Percentiles rank a stretch among this genome's conserved stretches.
phyloP scores from a whole-genome alignment of 2,888 invertebrate genomes.

The Scotopteryx bipunctaria region DNA sequence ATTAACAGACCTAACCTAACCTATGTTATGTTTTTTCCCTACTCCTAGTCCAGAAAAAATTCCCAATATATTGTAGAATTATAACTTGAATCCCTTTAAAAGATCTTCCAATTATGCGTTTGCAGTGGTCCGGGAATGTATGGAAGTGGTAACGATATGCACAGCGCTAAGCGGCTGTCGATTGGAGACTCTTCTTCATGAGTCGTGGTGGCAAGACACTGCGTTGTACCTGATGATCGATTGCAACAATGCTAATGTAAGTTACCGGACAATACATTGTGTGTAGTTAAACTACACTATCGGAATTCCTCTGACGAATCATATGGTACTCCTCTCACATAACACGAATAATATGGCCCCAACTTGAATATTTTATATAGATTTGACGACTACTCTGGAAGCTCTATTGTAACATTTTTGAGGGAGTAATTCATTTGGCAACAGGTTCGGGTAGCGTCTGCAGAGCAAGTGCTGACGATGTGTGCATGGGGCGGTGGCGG shows the following conservation, averaged over 20 bases:
- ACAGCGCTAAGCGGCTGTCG: slow-evolving; percentile 95
- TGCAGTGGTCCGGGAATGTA: slow-evolving; percentile 93
- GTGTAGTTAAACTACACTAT: no score
- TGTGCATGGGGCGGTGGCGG: slow-evolving; percentile 90
- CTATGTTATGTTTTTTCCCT: no score
- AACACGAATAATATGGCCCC: not conserved
- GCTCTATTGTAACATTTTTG: not conserved
- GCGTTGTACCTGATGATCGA: slow-evolving; percentile 94
- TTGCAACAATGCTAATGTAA: slow-evolving; percentile 87
- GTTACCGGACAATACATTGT: not conserved
- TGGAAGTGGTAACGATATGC: slow-evolving; percentile 95
- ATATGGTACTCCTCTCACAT: no score
- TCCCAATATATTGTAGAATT: no score
- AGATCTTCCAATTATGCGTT: no score
- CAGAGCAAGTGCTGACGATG: slow-evolving; percentile 92
- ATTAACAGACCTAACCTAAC: no score
- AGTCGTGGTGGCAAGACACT: slow-evolving; percentile 94
- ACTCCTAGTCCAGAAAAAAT: no score
- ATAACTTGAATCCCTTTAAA: no score
- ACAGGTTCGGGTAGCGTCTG: slow-evolving; percentile 89
- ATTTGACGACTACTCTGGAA: no score
- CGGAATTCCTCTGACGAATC: no score
- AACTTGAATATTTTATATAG: no score
- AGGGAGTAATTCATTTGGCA: not conserved
- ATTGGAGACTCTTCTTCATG: slow-evolving; percentile 90